These are phyloP conservation scores for Pipistrellus nathusii DNA, from an alignment of 2,797 vertebrate genomes.

Conservation along the genomic window DNA sequence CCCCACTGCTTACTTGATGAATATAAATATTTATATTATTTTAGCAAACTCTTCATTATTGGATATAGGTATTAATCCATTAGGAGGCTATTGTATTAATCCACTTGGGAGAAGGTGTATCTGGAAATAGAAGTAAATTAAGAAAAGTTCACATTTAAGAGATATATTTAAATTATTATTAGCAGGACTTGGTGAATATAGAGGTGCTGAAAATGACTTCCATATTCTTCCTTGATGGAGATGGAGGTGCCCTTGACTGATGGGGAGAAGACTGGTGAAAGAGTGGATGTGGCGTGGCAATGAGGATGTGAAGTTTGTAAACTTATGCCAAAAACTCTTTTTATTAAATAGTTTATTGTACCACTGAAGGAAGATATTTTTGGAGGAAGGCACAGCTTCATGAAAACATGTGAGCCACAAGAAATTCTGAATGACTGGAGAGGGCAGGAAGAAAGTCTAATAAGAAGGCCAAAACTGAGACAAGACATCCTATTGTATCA, in stretches of 20 bases:
- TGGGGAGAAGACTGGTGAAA: not conserved
- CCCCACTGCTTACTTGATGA: not conserved
- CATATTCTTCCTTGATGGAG: not conserved
- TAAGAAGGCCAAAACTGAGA: not conserved
- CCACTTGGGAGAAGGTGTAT: not conserved
- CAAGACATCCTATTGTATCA: not conserved
- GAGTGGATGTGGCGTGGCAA: not conserved
- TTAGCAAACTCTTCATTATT: slow-evolving; percentile 26
- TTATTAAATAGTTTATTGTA: not conserved
- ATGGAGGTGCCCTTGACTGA: not conserved
- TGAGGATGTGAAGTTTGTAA: not conserved
- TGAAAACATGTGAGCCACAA: not conserved
- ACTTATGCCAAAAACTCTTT: not conserved
- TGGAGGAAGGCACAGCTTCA: not conserved
- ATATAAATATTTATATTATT: not conserved
- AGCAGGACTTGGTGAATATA: not conserved
- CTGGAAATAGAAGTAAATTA: slow-evolving; percentile 6
- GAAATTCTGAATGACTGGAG: not conserved
- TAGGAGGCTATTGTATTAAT: not conserved
- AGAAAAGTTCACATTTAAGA: slow-evolving; percentile 17
- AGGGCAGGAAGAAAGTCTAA: not conserved
- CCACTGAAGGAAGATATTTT: slow-evolving; percentile 8
- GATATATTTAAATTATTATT: not conserved
- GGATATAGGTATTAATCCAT: not conserved
- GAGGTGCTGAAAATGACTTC: not conserved